Conservation (phyloP, 2,113 vertebrate species). For the Cephalopterus ornatus region DNA sequence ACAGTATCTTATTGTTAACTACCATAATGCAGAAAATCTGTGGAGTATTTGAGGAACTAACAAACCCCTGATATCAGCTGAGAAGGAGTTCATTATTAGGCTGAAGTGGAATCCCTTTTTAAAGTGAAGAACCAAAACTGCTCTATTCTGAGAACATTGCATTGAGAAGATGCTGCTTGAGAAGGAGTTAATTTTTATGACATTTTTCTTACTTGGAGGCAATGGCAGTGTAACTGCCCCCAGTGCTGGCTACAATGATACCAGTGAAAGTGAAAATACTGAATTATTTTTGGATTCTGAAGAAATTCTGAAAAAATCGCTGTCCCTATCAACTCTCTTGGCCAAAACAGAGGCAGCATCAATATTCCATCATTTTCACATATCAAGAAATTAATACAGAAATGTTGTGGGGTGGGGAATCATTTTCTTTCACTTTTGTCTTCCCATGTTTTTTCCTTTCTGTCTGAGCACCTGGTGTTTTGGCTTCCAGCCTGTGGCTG, state of each 20-base stretch:
- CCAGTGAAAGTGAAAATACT: background rate
- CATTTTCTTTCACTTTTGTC: background rate
- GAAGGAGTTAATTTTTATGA: background rate
- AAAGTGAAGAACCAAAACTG: background rate
- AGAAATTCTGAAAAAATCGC: background rate
- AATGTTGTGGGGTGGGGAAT: background rate
- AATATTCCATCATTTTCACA: background rate
- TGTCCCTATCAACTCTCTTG: background rate
- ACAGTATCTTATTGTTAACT: background rate
- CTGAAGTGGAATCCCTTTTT: background rate
- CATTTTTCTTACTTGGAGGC: background rate
- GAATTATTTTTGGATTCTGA: background rate
- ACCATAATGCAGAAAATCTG: background rate
- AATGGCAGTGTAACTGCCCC: background rate
- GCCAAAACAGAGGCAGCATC: background rate
- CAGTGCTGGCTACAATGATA: background rate
- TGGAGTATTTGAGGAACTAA: background rate
- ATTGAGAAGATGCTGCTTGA: background rate
- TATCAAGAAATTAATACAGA: background rate
- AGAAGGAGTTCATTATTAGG: background rate
- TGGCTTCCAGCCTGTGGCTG: background rate
- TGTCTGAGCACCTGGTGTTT: accelerated
- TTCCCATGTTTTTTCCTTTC: background rate
- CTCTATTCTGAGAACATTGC: background rate
- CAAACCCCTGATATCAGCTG: background rate